Evolutionary conservation across 1,140 invertebrate genomes (phyloP), one percentile per base, ranked within the genome.

Genomic region (Hyphantria cunea): DNA sequence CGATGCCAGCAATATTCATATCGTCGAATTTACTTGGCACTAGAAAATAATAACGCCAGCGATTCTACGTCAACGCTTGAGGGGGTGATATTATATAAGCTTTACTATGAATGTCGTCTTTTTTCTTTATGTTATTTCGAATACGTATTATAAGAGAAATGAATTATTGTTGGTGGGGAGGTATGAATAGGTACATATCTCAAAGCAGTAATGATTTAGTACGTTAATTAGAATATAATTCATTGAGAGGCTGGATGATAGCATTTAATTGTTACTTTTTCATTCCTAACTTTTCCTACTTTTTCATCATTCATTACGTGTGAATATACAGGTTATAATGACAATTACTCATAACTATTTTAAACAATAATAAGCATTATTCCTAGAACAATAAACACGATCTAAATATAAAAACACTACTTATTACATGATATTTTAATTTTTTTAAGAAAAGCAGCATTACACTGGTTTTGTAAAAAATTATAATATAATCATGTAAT

Each of bases 1-100:
- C 33, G 55, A 58, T 66, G 61, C 44, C 58, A 64, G 54, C 51
- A 59, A 65, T 58, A 74, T 68, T 61, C 59, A 64, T 71, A 60
- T 64, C 42, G 54, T 31, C 37, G 51, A 25, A 25, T 68, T 49
- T 47, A 58, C 47, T 64, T 48, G 13, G 45, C 45, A 49, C 34
- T 49, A 58, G 54, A 45, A 66, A 64, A 66, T 56, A 59, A 66
- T 58, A 68, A 61, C 64, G 17, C 31, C 11, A 39, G 11, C 55
- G 10, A 58, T 58, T 49, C 11, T 13, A 6, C 41, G 42, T 39
- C 15, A 39, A 12, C 15, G 33, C n/a, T 13, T 49, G 33, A 33
- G 48, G 39, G 33, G 37, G 11, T 14, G 33, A 25, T 49, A 49
- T 55, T 55, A 45, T 49, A n/a, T 17, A 41, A 9, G 14, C 0